Evolutionary conservation across 2,113 vertebrate genomes (phyloP).

Genomic region (Prionailurus bengalensis): DNA sequence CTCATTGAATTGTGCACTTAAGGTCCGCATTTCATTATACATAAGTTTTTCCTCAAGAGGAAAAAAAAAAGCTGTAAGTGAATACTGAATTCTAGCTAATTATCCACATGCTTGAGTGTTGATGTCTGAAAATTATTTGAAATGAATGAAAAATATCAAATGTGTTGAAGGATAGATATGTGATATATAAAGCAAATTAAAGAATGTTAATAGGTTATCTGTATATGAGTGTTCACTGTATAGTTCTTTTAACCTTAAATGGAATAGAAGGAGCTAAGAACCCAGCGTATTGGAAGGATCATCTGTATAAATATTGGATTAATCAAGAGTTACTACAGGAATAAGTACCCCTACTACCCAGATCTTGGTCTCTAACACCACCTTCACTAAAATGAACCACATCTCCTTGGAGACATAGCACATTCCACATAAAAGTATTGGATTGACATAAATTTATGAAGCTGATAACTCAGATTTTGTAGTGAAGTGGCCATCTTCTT

Average conservation of each 20-base stretch:
- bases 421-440: background rate
- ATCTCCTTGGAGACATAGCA: background rate
- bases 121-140: background rate
- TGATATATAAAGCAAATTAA: background rate
- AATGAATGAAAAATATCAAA: background rate
- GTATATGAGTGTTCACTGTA: background rate
- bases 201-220: background rate
- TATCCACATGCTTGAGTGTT: background rate
- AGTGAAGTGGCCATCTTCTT: background rate
- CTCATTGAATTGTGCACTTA: background rate
- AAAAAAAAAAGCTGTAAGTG: background rate
- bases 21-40: background rate
- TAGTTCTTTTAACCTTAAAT: background rate
- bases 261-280: background rate
- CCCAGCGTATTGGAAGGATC: too few relatives aligned
- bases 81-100: background rate
- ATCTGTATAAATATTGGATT: too few relatives aligned
- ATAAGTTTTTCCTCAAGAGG: background rate
- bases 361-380: too few relatives aligned
- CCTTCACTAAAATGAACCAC: background rate
- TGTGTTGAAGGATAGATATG: background rate
- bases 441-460: background rate
- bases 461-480: background rate
- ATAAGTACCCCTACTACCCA: too few relatives aligned
- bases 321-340: too few relatives aligned